Base-by-base conservation (phyloP, 2,113 vertebrate species). In the Pitta sordida region DNA sequence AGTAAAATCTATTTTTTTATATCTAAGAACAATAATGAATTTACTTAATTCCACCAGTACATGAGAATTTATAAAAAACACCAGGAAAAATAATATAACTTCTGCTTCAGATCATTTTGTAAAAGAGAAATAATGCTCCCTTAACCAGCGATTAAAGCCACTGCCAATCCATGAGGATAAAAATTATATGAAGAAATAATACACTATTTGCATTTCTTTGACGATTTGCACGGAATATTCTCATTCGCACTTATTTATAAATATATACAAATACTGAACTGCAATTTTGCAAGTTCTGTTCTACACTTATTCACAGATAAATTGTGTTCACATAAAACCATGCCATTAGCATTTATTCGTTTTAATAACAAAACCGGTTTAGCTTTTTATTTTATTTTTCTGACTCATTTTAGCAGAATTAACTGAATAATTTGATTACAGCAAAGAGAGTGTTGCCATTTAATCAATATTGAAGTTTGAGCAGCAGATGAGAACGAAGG, bases 361-460 rank as follows among this genome's bases (percentile, higher is more conserved):
- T 74, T 86, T 58, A 37, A 29, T 24, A 52, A 34, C 19, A 75
- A 55, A 62, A 74, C 4, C n/a, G 4, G 0, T 81, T 82, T 65
- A 34, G 34, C 3, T 68, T 62, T 60, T 56, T 30, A n/a, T 62
- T 60, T 56, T 30, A n/a, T 69, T 59, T 77, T 73, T 85, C 85
- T 63, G 49, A 68, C 44, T 56, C 5, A 19, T 86, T 91, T 90
- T 60, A 82, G 37, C 20, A 89, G 37, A 48, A 62, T 43, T 65
- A 87, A 46, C 44, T 83, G 73, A 90, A 78, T 77, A 91, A 86
- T 67, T 91, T 77, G 49, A 69, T 91, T 73, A 91, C 49, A 79
- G 56, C 37, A 79, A 73, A 75, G 26, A 69, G 19, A 58, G 11
- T 37, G 24, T 32, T 93, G 59, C 32, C 64, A 63, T 87, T 96